phyloP scores from a whole-genome alignment of 2,888 invertebrate species.

The Heliothis peltigera region DNA sequence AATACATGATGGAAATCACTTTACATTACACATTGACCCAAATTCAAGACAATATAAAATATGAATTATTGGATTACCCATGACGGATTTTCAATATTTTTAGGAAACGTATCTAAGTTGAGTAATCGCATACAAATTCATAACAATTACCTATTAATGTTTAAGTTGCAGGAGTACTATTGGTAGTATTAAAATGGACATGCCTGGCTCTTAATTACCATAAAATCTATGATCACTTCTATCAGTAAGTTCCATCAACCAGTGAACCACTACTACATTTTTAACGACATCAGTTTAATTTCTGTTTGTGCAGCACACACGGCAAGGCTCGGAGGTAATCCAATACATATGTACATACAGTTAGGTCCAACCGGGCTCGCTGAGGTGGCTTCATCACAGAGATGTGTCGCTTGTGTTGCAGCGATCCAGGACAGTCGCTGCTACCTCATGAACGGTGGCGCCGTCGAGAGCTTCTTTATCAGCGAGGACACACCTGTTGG shows the following conservation, averaged over 20 bases:
- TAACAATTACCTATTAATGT: too few relatives aligned
- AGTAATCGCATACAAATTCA: background rate
- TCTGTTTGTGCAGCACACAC: slow-evolving; percentile 60
- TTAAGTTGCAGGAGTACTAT: too few relatives aligned
- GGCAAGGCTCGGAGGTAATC: slow-evolving; percentile 60
- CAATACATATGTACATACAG: slow-evolving; percentile 16
- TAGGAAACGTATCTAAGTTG: slow-evolving; percentile 1
- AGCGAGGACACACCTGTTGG: slow-evolving; percentile 96
- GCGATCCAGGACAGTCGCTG: slow-evolving; percentile 96
- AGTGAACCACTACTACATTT: slow-evolving; percentile 2
- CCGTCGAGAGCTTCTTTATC: slow-evolving; percentile 97
- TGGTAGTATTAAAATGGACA: too few relatives aligned
- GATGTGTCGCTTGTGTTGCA: slow-evolving; percentile 69
- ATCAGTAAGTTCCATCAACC: background rate
- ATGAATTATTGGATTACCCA: slow-evolving; percentile 11
- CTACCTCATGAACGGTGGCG: slow-evolving; percentile 96
- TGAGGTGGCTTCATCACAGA: background rate
- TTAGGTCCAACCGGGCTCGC: slow-evolving; percentile 3
- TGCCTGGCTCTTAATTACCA: too few relatives aligned
- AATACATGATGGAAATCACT: slow-evolving; percentile 22
- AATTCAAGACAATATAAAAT: slow-evolving; percentile 31
- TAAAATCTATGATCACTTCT: background rate
- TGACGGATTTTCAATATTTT: slow-evolving; percentile 14
- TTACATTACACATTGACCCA: slow-evolving; percentile 46
- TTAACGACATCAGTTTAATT: slow-evolving; percentile 34